Conservation (phyloP, 2,113 vertebrate genomes). For the Phalacrocorax pelagicus region DNA sequence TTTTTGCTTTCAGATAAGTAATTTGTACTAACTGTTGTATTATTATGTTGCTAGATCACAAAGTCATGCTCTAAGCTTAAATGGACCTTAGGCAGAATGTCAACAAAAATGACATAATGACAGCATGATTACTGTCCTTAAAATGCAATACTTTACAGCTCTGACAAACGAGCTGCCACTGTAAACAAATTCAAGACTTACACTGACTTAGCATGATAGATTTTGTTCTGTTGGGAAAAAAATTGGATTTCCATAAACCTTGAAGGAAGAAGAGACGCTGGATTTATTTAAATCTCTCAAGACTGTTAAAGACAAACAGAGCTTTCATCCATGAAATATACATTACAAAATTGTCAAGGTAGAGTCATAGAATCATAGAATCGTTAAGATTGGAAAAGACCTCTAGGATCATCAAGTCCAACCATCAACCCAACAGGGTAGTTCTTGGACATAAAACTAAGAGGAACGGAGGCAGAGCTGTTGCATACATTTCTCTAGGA, state of each 20-base stretch:
- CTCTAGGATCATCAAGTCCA: too few relatives aligned
- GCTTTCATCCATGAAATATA: background rate
- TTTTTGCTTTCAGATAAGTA: conserved; percentile 9
- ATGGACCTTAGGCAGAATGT: background rate
- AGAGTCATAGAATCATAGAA: too few relatives aligned
- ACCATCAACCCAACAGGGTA: background rate
- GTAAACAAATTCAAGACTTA: background rate
- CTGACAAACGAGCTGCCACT: background rate
- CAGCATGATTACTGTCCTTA: background rate
- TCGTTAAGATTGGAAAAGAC: too few relatives aligned
- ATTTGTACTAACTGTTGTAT: background rate
- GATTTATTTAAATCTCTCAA: background rate
- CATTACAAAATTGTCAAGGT: background rate
- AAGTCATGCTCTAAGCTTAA: background rate
- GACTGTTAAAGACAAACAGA: background rate
- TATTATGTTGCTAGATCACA: background rate
- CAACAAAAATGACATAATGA: background rate
- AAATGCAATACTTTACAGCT: background rate
- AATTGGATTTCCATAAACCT: background rate
- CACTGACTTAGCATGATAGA: background rate
- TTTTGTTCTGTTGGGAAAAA: background rate
- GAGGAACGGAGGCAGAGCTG: background rate
- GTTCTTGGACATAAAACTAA: background rate
- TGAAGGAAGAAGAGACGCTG: background rate
- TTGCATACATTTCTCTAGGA: background rate